phyloP scores from a whole-genome alignment of 2,888 invertebrate genomes.

The Amphipyra berbera region DNA sequence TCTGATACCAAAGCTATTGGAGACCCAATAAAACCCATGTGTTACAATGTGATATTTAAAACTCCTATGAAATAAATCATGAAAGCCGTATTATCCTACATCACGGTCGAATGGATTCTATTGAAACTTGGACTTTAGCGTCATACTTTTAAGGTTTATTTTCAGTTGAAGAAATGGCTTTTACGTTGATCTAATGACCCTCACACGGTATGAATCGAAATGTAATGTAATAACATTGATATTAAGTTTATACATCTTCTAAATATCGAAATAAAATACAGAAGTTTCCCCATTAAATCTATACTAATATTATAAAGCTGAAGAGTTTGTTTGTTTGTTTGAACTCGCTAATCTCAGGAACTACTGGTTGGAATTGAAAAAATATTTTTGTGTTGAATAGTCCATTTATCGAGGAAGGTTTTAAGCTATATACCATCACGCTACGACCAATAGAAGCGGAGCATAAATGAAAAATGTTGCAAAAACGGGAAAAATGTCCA shows the following conservation, averaged over 20 bases:
- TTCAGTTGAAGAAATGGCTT: not conserved
- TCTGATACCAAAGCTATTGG: slow-evolving; percentile 25
- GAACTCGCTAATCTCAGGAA: too few relatives aligned
- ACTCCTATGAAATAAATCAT: slow-evolving; percentile 21
- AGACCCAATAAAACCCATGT: slow-evolving; percentile 30
- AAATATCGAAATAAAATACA: slow-evolving; percentile 14
- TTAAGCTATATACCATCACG: too few relatives aligned
- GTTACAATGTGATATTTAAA: slow-evolving; percentile 35
- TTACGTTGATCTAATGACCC: not conserved
- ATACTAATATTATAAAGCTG: too few relatives aligned
- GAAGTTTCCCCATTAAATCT: slow-evolving; percentile 4
- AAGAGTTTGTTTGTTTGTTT: too few relatives aligned
- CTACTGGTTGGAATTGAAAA: too few relatives aligned
- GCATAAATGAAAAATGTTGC: too few relatives aligned
- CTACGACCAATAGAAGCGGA: too few relatives aligned
- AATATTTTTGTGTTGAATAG: too few relatives aligned
- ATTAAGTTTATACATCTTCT: slow-evolving; percentile 5
- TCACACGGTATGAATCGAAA: not conserved
- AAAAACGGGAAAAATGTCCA: too few relatives aligned
- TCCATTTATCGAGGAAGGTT: too few relatives aligned
- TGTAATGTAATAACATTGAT: slow-evolving; percentile 15
- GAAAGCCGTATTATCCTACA: slow-evolving; percentile 18
- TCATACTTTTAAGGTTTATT: not conserved
- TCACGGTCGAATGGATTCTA: slow-evolving; percentile 11
- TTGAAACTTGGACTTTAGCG: not conserved